Base-by-base conservation (phyloP, 1,140 invertebrate genomes). In the Hylyphantes graminicola region DNA sequence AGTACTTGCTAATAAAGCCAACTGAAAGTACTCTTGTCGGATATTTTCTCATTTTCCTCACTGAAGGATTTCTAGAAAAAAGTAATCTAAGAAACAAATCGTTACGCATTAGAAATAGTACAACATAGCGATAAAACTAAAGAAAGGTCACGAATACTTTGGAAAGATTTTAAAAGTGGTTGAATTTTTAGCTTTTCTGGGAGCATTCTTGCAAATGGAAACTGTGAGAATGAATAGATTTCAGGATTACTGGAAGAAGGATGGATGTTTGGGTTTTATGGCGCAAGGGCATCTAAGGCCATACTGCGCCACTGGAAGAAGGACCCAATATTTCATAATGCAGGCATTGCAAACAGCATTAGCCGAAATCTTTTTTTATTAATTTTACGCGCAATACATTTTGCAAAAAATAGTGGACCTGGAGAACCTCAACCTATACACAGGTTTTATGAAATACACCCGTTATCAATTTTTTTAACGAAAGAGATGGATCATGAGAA, bases 191-290 rank as follows among this genome's bases (percentile, higher is more conserved):
- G 51, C 67, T 53, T 64, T 78, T 67, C 10, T 67, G 51, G 61
- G 63, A 67, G 50, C 13, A 78, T 35, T 78, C 50, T 67, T 78
- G 64, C 76, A 78, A 54, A 65, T 64, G 50, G 76, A 63, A 17
- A 78, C 15, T 9, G 51, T 78, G 53, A 78, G 13, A 78, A 78
- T 78, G 50, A 78, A 78, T 67, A 54, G 76, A 21, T 8, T 78
- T 78, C 61, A 64, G 51, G 76, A 78, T 54, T 78, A 67, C 63
- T 78, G 76, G 76, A 67, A 67, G 63, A 78, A n/a, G n/a, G n/a
- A n/a, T n/a, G n/a, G n/a, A n/a, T n/a, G n/a, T n/a, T n/a, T n/a
- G n/a, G n/a, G n/a, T n/a, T n/a, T n/a, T n/a, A n/a, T n/a, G n/a
- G n/a, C n/a, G n/a, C n/a, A n/a, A n/a, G n/a, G n/a, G n/a, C n/a